Evolutionary conservation across 2,797 vertebrate species (phyloP), one percentile per base, ranked within the genome.

Genomic region (Sciurus vulgaris): DNA sequence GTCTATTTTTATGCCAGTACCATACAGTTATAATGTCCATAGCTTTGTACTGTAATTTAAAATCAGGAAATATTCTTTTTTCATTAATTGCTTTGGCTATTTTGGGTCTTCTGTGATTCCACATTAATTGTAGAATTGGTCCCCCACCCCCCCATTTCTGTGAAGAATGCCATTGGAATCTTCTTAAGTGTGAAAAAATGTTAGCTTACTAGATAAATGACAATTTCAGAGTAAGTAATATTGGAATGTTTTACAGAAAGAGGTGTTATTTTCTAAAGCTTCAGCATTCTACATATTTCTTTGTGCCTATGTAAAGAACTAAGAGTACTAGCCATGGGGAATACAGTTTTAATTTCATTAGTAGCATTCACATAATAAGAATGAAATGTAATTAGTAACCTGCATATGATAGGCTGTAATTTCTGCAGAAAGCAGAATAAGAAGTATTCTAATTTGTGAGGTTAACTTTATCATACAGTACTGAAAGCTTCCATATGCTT

Each of bases 181-280:
- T 26, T 61, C 26, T 61, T 95, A 79, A 67, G 1, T 89, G 51
- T 89, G 41, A 49, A 65, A 70, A 78, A 89, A 49, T 26, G 7
- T 81, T 95, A 89, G 20, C 33, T 91, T 82, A 49, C 88, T 73
- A 88, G 95, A 84, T 20, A 61, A 90, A 59, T 86, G 56, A 94
- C 44, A 94, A 54, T 83, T 92, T 95, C 8, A 44, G 20, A 79
- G 9, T 7, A 74, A 78, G 7, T 28, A 72, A 61, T 76, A 20
- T 7, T 79, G 20, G 3, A 65, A 74, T 78, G 18, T 69, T 89
- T 96, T 82, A 35, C 33, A 47, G 6, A 96, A 92, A 26, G 93
- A 69, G 28, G 5, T 54, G 7, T 15, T 74, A 11, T 61, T 86
- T 91, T 94, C 56, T 79, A 81, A 51, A 70, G 2, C 11, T 44